Evolutionary conservation across 2,888 invertebrate genomes (phyloP).

Genomic region (Silvanus unidentatus): DNA sequence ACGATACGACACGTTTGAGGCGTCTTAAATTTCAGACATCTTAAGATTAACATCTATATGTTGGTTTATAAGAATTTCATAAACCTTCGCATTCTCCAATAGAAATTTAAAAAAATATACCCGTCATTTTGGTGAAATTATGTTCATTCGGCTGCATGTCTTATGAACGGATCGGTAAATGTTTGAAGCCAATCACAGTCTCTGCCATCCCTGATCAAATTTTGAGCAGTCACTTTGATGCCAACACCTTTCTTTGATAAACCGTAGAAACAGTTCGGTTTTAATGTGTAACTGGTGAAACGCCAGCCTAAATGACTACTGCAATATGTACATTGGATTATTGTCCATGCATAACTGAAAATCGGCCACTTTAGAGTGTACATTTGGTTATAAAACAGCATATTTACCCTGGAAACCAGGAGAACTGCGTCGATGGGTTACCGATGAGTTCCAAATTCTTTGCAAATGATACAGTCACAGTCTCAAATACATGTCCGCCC

Average conservation of each 20-base stretch:
- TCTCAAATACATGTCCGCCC: constrained; percentile 72
- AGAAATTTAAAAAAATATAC: too few relatives aligned
- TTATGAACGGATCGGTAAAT: too few relatives aligned
- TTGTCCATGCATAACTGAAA: constrained; percentile 73
- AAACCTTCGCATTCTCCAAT: too few relatives aligned
- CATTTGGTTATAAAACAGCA: constrained; percentile 9
- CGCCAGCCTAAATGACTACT: constrained; percentile 72
- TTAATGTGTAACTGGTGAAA: constrained; percentile 63
- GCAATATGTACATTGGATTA: constrained; percentile 64
- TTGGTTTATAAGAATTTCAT: too few relatives aligned
- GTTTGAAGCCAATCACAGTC: too few relatives aligned
- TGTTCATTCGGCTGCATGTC: too few relatives aligned
- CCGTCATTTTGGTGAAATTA: too few relatives aligned
- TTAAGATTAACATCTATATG: too few relatives aligned
- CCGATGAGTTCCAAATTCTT: constrained; percentile 49
- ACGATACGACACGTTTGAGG: too few relatives aligned
- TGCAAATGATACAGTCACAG: constrained; percentile 61
- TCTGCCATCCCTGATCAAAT: too few relatives aligned
- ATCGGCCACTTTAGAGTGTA: background rate
- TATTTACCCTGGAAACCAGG: constrained; percentile 78
- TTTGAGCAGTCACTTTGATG: background rate
- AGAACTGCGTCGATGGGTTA: constrained; percentile 63
- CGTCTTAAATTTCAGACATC: too few relatives aligned
- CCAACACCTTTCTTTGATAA: constrained; percentile 54
- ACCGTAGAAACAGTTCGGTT: constrained; percentile 67